Evolutionary conservation across 2,797 vertebrate genomes (phyloP), one percentile per base, ranked within the genome.

Genomic region (Florisuga fusca): DNA sequence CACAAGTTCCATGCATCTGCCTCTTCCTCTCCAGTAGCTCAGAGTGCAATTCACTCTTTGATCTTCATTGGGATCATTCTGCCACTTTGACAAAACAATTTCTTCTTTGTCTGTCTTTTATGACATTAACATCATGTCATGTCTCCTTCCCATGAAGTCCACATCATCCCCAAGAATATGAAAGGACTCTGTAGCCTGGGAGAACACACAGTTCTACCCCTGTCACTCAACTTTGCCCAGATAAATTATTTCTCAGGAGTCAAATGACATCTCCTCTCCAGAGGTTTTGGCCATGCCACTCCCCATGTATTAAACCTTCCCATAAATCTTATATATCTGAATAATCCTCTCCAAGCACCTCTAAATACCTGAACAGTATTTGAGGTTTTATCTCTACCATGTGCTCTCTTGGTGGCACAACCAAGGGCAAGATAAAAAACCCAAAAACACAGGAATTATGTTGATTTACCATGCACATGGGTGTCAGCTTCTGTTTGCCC

Each of bases 231-330:
- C 51, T 73, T 64, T 15, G 31, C 57, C 50, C 75, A 66, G 36
- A 25, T 38, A 12, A 91, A 15, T 11, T 22, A 4, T 27, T 62
- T 19, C 50, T 51, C 67, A 34, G 33, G 0, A 78, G 7, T 17
- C 15, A 88, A 64, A 13, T 0, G 3, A 50, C 10, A 1, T 9
- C 33, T 71, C 36, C 12, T 15, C 31, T 25, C 48, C 3, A 0
- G 0, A 15, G 0, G 1, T 25, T 84, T 45, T 34, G 31, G 9
- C 51, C 15, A 7, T 3, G 2, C 8, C 17, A 5, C 20, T 66
- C 41, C 29, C 43, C 19, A 20, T 7, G 41, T 12, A 16, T n/a
- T 25, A 75, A 83, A 17, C 18, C 46, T 51, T 76, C 36, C 20
- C 12, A 15, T 38, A 55, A 57, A 29, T n/a, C 17, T 80, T 20